A percentile compares a stretch with the other conserved stretches of the same genome.
Evolutionary conservation across 2,113 vertebrate species (phyloP).

Genomic region (Phodopus roborovskii): DNA sequence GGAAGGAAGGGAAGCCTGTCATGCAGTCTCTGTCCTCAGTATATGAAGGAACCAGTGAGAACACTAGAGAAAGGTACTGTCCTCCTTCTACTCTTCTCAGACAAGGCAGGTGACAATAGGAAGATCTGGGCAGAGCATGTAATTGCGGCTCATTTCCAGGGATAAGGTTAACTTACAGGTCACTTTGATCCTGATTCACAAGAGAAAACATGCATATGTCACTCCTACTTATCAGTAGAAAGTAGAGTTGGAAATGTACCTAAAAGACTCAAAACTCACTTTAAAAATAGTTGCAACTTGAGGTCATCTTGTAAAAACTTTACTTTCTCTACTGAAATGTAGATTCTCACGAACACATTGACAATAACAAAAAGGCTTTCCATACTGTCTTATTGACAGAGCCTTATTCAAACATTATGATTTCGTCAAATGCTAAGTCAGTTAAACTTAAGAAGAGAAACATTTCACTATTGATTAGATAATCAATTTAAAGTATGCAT

Average conservation of each 20-base stretch:
- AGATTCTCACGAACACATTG: background rate
- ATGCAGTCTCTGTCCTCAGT: conserved; percentile 72
- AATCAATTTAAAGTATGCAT: conserved; percentile 65
- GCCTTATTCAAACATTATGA: conserved; percentile 8
- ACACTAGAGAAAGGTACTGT: conserved; percentile 62
- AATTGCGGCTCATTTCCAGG: background rate
- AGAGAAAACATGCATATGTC: background rate
- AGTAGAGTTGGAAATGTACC: background rate
- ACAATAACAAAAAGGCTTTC: background rate
- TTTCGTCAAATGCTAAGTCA: conserved; percentile 53
- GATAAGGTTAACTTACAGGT: background rate
- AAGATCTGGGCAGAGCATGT: background rate
- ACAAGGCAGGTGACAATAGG: background rate
- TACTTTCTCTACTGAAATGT: conserved; percentile 29
- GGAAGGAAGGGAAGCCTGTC: conserved; percentile 75
- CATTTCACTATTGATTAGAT: conserved; percentile 46
- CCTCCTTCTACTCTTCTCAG: background rate
- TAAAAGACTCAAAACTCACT: conserved; percentile 26
- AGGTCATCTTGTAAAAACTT: background rate
- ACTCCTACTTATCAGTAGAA: background rate
- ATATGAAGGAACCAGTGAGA: conserved; percentile 61
- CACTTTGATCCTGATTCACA: background rate
- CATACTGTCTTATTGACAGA: background rate
- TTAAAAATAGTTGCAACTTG: conserved; percentile 44
- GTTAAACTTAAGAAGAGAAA: conserved; percentile 43